Evolutionary conservation across 2,888 invertebrate genomes (phyloP).

Genomic region (Ichneumon xanthorius): DNA sequence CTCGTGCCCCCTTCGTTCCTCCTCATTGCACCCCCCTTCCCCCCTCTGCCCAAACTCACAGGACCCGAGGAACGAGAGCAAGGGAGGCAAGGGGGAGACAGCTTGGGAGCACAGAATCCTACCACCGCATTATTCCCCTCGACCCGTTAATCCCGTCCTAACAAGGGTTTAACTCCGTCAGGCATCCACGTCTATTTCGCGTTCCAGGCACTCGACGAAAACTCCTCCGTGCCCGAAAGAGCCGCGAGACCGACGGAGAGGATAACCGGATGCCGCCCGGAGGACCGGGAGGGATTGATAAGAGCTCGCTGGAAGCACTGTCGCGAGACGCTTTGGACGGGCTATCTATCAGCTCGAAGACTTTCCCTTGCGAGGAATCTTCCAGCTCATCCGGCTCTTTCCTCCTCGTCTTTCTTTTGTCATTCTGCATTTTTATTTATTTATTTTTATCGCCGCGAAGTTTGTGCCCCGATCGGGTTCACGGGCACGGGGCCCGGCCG

Average conservation of each 20-base stretch:
- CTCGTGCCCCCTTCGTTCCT: constrained; percentile 3
- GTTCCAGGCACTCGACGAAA: constrained; percentile 52
- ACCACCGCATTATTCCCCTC: constrained; percentile 28
- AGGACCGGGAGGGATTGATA: constrained; percentile 40
- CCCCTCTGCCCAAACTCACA: not conserved
- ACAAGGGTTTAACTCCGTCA: constrained; percentile 77
- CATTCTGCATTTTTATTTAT: not conserved
- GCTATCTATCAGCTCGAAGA: constrained; percentile 32
- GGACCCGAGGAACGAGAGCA: not conserved
- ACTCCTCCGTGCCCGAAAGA: constrained; percentile 25
- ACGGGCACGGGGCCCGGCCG: not conserved
- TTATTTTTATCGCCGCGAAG: too few relatives aligned
- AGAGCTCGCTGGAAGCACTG: constrained; percentile 36
- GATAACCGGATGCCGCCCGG: constrained; percentile 22
- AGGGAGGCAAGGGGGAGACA: constrained; percentile 31
- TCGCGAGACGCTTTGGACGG: constrained; percentile 42
- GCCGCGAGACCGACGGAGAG: constrained; percentile 26
- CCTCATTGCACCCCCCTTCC: not conserved
- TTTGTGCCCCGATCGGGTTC: constrained; percentile 4
- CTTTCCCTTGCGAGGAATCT: not conserved
- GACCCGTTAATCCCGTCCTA: constrained; percentile 79
- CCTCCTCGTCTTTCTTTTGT: not conserved
- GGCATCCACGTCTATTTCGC: constrained; percentile 65
- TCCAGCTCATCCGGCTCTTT: not conserved
- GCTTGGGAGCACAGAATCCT: constrained; percentile 8